phyloP scores from a whole-genome alignment of 2,888 invertebrate genomes.

The Apamea crenata region DNA sequence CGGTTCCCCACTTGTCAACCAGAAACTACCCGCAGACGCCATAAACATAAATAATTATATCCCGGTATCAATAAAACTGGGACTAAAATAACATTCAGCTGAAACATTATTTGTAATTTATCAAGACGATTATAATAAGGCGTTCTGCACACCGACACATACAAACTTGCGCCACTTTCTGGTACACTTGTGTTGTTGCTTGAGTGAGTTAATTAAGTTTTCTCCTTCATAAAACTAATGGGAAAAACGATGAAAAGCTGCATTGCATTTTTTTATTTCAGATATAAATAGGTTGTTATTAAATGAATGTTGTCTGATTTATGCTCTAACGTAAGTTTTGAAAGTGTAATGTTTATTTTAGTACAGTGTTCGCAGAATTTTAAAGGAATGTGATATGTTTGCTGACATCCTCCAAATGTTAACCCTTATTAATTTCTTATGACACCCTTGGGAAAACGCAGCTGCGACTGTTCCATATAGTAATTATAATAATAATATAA shows the following conservation, averaged over 20 bases:
- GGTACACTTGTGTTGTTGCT: background rate
- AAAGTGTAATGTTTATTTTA: background rate
- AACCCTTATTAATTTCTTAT: conserved; percentile 26
- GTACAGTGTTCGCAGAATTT: background rate
- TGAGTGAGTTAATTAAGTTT: background rate
- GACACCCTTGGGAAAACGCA: conserved; percentile 5
- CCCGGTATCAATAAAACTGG: conserved; percentile 49
- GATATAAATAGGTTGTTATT: background rate
- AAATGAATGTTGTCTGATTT: background rate
- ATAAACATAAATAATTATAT: conserved; percentile 59
- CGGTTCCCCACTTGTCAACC: conserved; percentile 24
- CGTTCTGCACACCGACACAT: conserved; percentile 4
- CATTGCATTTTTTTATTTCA: background rate
- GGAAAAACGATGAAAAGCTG: background rate
- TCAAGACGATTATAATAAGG: conserved; percentile 54
- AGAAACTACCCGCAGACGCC: conserved; percentile 17
- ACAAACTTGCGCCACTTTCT: background rate
- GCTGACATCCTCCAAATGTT: conserved; percentile 7
- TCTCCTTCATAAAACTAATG: background rate
- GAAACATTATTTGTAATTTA: conserved; percentile 53
- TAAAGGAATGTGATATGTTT: conserved; percentile 7
- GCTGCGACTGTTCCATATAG: background rate
- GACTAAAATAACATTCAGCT: conserved; percentile 46
- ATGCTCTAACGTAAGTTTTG: background rate
- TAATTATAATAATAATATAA: too few species aligned